Conservation (phyloP, 2,888 invertebrate genomes). For the Caenorhabditis wallacei region DNA sequence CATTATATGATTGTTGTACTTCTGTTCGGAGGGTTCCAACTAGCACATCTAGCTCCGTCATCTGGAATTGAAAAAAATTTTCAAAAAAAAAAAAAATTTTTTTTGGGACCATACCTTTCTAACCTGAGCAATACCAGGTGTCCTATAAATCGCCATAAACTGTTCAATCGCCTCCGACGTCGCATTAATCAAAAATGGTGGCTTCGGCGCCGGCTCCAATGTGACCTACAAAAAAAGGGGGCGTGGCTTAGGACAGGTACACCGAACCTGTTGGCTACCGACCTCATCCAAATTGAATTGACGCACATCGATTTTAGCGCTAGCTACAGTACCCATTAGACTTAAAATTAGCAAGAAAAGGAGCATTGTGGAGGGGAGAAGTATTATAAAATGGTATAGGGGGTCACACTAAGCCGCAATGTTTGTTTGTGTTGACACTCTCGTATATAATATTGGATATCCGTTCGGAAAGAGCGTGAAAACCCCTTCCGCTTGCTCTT, state of each 20-base stretch:
- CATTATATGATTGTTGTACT: slow-evolving; percentile 72
- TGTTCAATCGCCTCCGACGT: slow-evolving; percentile 72
- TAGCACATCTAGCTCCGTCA: slow-evolving; percentile 73
- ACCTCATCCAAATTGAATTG: slow-evolving; percentile 64
- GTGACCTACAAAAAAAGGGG: slow-evolving; percentile 48
- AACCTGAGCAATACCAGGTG: slow-evolving; percentile 67
- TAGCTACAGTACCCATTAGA: no score
- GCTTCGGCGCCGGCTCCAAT: slow-evolving; percentile 73
- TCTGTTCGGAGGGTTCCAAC: slow-evolving; percentile 72
- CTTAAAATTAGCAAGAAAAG: no score
- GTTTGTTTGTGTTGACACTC: no score
- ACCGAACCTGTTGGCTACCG: slow-evolving; percentile 53
- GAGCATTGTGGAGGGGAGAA: no score
- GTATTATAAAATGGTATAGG: no score
- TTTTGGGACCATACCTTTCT: slow-evolving; percentile 57
- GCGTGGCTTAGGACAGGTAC: no score
- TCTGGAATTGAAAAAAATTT: slow-evolving; percentile 56
- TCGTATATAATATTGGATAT: no score
- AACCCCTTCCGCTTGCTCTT: no score
- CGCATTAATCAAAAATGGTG: slow-evolving; percentile 72
- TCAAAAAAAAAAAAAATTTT: neutral
- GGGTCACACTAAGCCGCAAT: no score
- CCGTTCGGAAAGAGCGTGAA: no score
- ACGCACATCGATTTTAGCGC: slow-evolving; percentile 57
- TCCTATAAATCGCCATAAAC: slow-evolving; percentile 75